Conservation (phyloP, 2,888 invertebrate genomes). For the Lasioglossum morio region DNA sequence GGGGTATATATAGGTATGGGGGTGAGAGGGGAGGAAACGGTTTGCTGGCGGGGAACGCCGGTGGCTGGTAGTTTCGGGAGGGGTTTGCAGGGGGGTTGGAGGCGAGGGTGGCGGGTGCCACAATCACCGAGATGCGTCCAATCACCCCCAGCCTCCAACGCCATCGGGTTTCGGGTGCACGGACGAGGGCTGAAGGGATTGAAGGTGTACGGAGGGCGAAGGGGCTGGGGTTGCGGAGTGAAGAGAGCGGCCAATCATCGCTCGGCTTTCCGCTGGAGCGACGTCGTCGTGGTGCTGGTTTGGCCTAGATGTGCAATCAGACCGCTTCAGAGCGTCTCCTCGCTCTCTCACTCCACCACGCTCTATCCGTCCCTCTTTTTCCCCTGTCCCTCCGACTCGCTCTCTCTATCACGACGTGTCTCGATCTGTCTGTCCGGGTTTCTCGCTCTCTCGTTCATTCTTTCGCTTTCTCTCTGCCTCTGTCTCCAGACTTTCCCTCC, state of each 20-base stretch:
- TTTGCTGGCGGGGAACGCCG: slow-evolving; percentile 30
- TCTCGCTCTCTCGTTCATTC: slow-evolving; percentile 59
- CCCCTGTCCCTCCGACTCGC: slow-evolving; percentile 19
- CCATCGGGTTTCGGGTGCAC: slow-evolving; percentile 76
- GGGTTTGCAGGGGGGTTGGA: slow-evolving; percentile 23
- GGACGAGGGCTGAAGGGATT: slow-evolving; percentile 69
- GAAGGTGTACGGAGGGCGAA: slow-evolving; percentile 66
- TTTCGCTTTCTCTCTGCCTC: slow-evolving; percentile 65
- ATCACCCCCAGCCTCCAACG: slow-evolving; percentile 81
- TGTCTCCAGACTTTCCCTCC: slow-evolving; percentile 65
- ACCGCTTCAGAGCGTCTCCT: slow-evolving; percentile 83
- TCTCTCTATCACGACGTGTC: slow-evolving; percentile 58
- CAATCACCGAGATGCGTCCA: slow-evolving; percentile 85
- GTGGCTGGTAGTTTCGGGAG: slow-evolving; percentile 49
- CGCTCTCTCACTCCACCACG: slow-evolving; percentile 66
- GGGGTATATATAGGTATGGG: slow-evolving; percentile 23
- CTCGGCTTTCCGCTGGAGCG: slow-evolving; percentile 83
- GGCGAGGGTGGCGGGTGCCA: slow-evolving; percentile 79
- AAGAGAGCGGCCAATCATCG: slow-evolving; percentile 82
- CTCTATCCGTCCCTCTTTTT: slow-evolving; percentile 62
- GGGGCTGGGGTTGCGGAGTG: slow-evolving; percentile 69
- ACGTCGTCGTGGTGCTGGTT: slow-evolving; percentile 82
- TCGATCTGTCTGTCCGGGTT: slow-evolving; percentile 61
- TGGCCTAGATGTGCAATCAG: slow-evolving; percentile 85
- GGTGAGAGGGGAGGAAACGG: slow-evolving; percentile 50